Evolutionary conservation across 1,140 invertebrate genomes (phyloP).

Genomic region (Brachionus plicatilis): DNA sequence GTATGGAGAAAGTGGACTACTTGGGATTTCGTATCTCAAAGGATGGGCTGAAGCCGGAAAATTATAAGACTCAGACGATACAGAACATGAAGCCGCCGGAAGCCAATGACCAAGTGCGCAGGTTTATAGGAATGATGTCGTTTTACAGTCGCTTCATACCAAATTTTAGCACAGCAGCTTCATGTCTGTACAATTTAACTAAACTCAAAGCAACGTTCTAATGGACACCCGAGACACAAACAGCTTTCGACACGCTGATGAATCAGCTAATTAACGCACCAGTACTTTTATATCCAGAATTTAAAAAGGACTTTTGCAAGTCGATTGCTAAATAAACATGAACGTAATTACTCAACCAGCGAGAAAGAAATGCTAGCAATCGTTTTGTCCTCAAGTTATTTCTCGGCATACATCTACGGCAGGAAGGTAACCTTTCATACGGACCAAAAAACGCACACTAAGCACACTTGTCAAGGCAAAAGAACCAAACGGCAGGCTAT

Average conservation of each 20-base stretch:
- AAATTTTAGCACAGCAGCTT: constrained; percentile 24
- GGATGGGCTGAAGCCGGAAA: constrained; percentile 39
- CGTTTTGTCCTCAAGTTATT: constrained; percentile 43
- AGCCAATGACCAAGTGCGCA: neutral
- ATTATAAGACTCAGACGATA: neutral
- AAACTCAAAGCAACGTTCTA: no score
- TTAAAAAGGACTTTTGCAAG: constrained; percentile 40
- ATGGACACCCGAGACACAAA: constrained; percentile 29
- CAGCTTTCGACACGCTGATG: constrained; percentile 41
- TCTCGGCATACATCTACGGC: constrained; percentile 44
- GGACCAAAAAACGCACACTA: constrained; percentile 45
- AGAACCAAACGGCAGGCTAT: neutral
- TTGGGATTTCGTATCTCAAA: constrained; percentile 42
- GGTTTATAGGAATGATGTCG: constrained; percentile 46
- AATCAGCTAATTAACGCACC: constrained; percentile 32
- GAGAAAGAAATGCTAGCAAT: constrained; percentile 45
- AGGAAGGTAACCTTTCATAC: constrained; percentile 42
- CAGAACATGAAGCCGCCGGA: constrained; percentile 41
- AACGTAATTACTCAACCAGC: constrained; percentile 44
- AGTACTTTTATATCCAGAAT: constrained; percentile 23
- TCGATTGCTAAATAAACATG: constrained; percentile 36
- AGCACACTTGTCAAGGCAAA: neutral
- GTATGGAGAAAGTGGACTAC: constrained; percentile 39
- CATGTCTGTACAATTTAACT: constrained; percentile 40
- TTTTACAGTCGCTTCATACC: constrained; percentile 46